Percentiles rank a stretch among this genome's conserved stretches.
Conservation (phyloP, 1,140 invertebrate genomes). For the Lysiphlebus fabarum region DNA sequence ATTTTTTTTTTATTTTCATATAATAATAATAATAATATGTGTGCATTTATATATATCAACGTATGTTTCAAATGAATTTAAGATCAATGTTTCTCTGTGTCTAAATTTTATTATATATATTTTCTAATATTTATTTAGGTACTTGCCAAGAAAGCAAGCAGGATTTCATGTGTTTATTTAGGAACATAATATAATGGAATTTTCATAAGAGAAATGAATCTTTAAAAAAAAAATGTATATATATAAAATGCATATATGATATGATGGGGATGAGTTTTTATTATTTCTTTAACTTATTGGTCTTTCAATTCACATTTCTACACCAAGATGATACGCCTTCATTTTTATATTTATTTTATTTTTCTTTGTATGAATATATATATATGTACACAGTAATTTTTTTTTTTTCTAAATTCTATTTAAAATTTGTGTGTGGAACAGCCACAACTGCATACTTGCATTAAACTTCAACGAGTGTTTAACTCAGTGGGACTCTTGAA, state of each 20-base stretch:
- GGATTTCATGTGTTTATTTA: conserved; percentile 29
- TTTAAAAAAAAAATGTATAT: conserved; percentile 13
- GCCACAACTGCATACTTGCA: conserved; percentile 26
- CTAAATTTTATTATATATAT: conserved; percentile 18
- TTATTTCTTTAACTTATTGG: conserved; percentile 25
- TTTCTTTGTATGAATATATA: too few species aligned
- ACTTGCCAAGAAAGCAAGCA: conserved; percentile 29
- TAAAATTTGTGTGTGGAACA: not conserved
- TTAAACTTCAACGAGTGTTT: conserved; percentile 30
- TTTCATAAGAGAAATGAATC: conserved; percentile 34
- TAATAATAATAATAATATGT: too few species aligned
- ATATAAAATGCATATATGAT: not conserved
- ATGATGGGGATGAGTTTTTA: not conserved
- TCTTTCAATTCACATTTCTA: conserved; percentile 2
- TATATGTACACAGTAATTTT: not conserved
- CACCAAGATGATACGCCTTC: not conserved
- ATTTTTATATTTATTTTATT: not conserved
- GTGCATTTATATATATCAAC: too few species aligned
- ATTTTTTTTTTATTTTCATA: too few species aligned
- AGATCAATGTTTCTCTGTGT: conserved; percentile 34
- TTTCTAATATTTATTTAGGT: conserved; percentile 48
- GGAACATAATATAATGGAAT: conserved; percentile 33
- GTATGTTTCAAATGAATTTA: conserved; percentile 39
- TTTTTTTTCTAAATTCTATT: too few species aligned
- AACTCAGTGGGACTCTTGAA: conserved; percentile 16